A percentile compares a stretch with the other conserved stretches of the same genome.
Evolutionary conservation across 2,113 vertebrate species (phyloP).

Genomic region (Fregetta grallaria): DNA sequence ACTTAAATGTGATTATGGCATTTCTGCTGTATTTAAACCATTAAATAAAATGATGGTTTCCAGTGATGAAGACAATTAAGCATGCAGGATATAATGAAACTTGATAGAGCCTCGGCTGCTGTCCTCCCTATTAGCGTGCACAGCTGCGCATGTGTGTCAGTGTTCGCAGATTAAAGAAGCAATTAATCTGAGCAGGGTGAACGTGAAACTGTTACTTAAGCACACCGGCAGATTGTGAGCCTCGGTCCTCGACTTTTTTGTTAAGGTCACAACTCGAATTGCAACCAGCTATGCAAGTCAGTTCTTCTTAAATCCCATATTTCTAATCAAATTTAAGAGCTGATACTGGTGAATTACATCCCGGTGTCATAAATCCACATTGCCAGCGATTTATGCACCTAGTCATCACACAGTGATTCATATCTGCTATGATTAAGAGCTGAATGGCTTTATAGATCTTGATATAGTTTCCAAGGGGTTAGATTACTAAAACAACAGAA

Average conservation of each 20-base stretch:
- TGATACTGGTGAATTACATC: conserved; percentile 42
- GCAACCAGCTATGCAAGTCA: neutral
- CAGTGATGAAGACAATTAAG: conserved; percentile 60
- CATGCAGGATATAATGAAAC: conserved; percentile 44
- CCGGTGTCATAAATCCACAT: conserved; percentile 47
- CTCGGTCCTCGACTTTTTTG: neutral
- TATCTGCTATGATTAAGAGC: conserved; percentile 46
- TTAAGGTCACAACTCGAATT: neutral
- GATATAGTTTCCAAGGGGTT: conserved; percentile 26
- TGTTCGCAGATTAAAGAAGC: conserved; percentile 63
- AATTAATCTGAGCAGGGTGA: conserved; percentile 67
- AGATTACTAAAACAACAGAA: conserved; percentile 46
- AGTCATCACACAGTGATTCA: conserved; percentile 57
- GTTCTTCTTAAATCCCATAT: conserved; percentile 10
- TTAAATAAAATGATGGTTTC: conserved; percentile 53
- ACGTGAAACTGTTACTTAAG: conserved; percentile 63
- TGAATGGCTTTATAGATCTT: conserved; percentile 58
- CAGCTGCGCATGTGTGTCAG: conserved; percentile 49
- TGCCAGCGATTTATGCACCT: conserved; percentile 42
- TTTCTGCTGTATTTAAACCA: conserved; percentile 39
- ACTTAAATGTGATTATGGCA: conserved; percentile 28
- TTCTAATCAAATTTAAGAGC: conserved; percentile 59
- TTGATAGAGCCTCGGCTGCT: conserved; percentile 44
- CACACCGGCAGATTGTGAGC: neutral
- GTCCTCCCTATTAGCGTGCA: conserved; percentile 56